phyloP scores from a whole-genome alignment of 2,113 vertebrate genomes.

The Edolisoma coerulescens region DNA sequence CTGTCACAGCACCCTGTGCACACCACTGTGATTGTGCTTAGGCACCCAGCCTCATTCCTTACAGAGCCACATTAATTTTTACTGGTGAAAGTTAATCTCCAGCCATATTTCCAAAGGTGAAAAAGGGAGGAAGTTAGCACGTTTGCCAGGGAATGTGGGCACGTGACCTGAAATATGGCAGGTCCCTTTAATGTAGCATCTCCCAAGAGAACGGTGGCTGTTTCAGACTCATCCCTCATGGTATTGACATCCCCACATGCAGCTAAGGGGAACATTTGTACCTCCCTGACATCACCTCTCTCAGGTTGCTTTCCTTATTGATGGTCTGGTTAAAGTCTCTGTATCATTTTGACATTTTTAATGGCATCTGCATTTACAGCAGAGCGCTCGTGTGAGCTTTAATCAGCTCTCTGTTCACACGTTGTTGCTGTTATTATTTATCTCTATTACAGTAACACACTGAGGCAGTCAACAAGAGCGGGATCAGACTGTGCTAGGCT shows the following conservation, averaged over 20 bases:
- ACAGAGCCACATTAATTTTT: not conserved
- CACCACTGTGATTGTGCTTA: not conserved
- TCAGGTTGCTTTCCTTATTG: conserved; percentile 36
- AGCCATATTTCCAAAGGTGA: not conserved
- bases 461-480: not conserved
- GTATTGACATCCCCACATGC: not conserved
- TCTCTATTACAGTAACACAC: conserved; percentile 13
- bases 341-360: conserved; percentile 49
- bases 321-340: conserved; percentile 37
- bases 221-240: not conserved
- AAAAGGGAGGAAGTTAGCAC: not conserved
- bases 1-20: not conserved
- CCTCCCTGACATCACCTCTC: conserved; percentile 5
- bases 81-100: not conserved
- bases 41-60: not conserved
- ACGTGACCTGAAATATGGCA: conserved; percentile 4
- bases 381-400: conserved; percentile 6
- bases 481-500: not conserved
- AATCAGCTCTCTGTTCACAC: conserved; percentile 40
- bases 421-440: conserved; percentile 50
- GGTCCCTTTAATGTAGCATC: not conserved
- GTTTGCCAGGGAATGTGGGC: not conserved
- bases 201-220: not conserved
- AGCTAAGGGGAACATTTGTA: not conserved
- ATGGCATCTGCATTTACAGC: conserved; percentile 41